Evolutionary conservation across 1,140 invertebrate genomes (phyloP).

Genomic region (Harlomillsia oculata): DNA sequence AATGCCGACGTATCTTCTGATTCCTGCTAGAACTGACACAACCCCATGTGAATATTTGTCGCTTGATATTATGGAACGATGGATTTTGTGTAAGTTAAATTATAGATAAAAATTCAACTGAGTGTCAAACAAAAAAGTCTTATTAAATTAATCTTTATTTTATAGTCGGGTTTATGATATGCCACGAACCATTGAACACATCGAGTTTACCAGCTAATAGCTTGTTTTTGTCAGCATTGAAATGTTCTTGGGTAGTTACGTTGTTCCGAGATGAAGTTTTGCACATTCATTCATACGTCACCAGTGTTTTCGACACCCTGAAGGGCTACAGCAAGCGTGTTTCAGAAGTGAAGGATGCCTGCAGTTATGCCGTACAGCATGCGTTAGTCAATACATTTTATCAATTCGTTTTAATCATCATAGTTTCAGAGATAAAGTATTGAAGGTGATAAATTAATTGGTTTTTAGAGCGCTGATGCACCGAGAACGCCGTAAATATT

Average conservation of each 20-base stretch:
- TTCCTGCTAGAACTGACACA: constrained; percentile 86
- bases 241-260: constrained; percentile 86
- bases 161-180: constrained; percentile 76
- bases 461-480: constrained; percentile 62
- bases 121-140: too few relatives aligned
- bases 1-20: constrained; percentile 80
- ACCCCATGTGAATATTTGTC: constrained; percentile 97
- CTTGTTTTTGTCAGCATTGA: constrained; percentile 81
- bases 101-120: too few relatives aligned
- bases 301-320: constrained; percentile 84
- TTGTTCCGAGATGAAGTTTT: constrained; percentile 96
- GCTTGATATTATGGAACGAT: constrained; percentile 86
- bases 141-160: constrained; percentile 36
- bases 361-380: constrained; percentile 78
- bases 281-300: constrained; percentile 88
- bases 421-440: not conserved
- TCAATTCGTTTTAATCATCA: not conserved
- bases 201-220: constrained; percentile 58
- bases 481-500: constrained; percentile 88
- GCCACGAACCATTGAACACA: constrained; percentile 68
- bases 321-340: constrained; percentile 90
- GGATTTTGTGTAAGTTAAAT: constrained; percentile 71
- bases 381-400: constrained; percentile 46
- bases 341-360: constrained; percentile 88
- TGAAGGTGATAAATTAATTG: not conserved